Conservation (phyloP, 2,797 vertebrate genomes). For the Oreochromis grahami region DNA sequence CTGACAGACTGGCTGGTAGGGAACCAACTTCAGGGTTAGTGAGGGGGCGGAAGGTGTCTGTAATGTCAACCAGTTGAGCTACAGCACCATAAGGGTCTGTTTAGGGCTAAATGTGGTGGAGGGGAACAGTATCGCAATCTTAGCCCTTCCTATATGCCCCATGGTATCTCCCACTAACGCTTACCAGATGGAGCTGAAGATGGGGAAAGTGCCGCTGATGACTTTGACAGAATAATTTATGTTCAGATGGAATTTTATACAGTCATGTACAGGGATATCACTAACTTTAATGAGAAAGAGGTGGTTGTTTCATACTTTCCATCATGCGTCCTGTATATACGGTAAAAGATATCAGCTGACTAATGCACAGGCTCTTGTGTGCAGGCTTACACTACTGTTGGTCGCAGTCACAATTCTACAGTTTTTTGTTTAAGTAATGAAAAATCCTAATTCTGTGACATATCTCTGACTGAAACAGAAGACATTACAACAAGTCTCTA, state of each 20-base stretch:
- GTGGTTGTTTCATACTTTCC: background rate
- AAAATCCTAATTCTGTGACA: background rate
- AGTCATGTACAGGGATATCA: slow-evolving; percentile 16
- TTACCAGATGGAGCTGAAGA: slow-evolving; percentile 35
- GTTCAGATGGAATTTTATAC: slow-evolving; percentile 18
- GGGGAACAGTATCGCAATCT: slow-evolving; percentile 22
- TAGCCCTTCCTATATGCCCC: slow-evolving; percentile 38
- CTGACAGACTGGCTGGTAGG: background rate
- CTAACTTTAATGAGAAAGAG: slow-evolving; percentile 11
- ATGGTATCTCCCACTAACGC: slow-evolving; percentile 37
- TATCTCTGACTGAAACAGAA: background rate
- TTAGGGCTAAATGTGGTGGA: slow-evolving; percentile 14
- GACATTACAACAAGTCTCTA: background rate
- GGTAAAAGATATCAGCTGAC: background rate
- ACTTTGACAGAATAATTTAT: slow-evolving; percentile 48
- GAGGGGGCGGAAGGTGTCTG: slow-evolving; percentile 1
- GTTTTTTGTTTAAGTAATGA: background rate
- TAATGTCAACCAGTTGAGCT: slow-evolving; percentile 35
- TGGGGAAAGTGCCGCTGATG: background rate
- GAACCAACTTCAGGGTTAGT: slow-evolving; percentile 4
- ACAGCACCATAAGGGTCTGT: slow-evolving; percentile 38
- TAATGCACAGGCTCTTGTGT: background rate
- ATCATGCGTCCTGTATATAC: background rate
- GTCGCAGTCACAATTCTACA: background rate
- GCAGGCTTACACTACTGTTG: background rate